Percentiles rank a stretch among this genome's conserved stretches.
Evolutionary conservation across 2,113 vertebrate species (phyloP).

Genomic region (Gymnarchus niloticus): DNA sequence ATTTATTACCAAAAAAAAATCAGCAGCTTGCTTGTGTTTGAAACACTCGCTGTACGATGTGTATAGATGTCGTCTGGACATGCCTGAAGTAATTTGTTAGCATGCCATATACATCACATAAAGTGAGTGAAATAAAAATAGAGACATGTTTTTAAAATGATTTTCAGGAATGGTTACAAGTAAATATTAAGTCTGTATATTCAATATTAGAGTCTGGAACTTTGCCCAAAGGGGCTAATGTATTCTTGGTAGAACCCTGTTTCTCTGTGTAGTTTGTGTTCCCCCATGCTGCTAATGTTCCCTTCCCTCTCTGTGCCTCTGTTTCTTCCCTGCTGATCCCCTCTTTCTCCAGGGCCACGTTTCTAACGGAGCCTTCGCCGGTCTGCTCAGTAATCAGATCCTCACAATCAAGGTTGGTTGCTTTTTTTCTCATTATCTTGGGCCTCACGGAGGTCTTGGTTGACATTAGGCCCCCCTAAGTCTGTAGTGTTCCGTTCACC

Average conservation of each 20-base stretch:
- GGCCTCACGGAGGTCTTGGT: background rate
- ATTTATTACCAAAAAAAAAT: background rate
- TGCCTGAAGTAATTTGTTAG: background rate
- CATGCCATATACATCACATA: background rate
- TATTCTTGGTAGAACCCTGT: background rate
- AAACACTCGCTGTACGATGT: too few species aligned
- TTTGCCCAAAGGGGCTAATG: background rate
- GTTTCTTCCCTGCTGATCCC: background rate
- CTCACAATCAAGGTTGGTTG: slow-evolving; percentile 45
- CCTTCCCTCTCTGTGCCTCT: background rate
- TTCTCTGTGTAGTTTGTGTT: background rate
- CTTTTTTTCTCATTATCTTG: background rate
- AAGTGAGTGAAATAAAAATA: background rate
- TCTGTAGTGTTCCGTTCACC: background rate
- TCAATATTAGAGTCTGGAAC: background rate
- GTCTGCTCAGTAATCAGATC: slow-evolving; percentile 50
- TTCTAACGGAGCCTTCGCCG: slow-evolving; percentile 34
- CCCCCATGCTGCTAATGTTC: background rate
- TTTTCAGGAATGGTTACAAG: background rate
- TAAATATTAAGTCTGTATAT: background rate
- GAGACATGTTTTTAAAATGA: background rate
- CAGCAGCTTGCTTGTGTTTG: background rate
- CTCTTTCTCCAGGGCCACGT: slow-evolving; percentile 33
- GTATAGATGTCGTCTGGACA: too few species aligned
- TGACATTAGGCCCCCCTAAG: background rate